Percentiles rank a stretch among this genome's conserved stretches.
These are phyloP conservation scores for Ommatoiulus sabulosus DNA, from an alignment of 2,888 invertebrate genomes.

Conservation along the genomic window DNA sequence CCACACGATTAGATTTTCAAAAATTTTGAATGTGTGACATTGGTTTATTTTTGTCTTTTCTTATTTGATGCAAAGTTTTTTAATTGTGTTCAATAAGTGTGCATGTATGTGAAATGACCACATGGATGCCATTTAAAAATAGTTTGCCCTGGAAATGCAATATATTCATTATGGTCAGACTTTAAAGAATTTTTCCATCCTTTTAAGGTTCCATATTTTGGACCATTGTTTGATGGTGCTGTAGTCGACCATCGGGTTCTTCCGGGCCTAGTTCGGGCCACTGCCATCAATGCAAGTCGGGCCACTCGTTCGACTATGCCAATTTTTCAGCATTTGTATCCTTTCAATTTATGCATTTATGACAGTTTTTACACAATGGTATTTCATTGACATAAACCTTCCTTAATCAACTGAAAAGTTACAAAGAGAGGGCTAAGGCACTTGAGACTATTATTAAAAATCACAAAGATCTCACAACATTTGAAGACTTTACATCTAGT, in stretches of 20 bases:
- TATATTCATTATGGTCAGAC: not conserved
- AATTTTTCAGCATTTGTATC: constrained; percentile 91
- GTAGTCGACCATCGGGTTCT: constrained; percentile 79
- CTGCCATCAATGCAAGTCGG: constrained; percentile 91
- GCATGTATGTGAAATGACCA: no score
- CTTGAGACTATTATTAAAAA: constrained; percentile 86
- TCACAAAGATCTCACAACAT: constrained; percentile 88
- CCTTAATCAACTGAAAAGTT: constrained; percentile 72
- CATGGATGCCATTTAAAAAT: no score
- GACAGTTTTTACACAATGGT: not conserved
- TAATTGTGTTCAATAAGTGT: no score
- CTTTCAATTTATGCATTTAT: constrained; percentile 57
- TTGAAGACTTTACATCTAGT: constrained; percentile 82
- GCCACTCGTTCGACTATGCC: constrained; percentile 90
- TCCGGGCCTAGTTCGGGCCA: constrained; percentile 88
- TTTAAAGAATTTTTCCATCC: not conserved
- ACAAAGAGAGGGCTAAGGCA: constrained; percentile 88
- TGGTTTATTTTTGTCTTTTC: no score
- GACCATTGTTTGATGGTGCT: constrained; percentile 94
- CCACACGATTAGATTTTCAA: no score
- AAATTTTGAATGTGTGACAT: no score
- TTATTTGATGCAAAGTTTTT: no score
- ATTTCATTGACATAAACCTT: not conserved
- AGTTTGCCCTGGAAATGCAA: no score
- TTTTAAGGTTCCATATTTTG: constrained; percentile 86